These are phyloP conservation scores for Oncopodura yosiiana DNA, from an alignment of 1,140 invertebrate genomes.

Conservation along the genomic window DNA sequence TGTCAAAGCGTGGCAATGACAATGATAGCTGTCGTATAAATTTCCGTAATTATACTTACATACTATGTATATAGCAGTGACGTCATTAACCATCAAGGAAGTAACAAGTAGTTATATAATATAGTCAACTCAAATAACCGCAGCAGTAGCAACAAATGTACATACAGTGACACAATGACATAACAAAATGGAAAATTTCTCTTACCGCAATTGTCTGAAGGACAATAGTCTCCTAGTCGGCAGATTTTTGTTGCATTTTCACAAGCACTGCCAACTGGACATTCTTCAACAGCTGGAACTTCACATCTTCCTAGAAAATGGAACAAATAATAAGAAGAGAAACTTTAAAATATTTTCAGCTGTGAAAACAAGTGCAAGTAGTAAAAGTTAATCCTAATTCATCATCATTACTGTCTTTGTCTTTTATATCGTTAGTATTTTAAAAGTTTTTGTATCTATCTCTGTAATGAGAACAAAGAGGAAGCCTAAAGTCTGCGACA, in stretches of 20 bases:
- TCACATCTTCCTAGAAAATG: slow-evolving; percentile 10
- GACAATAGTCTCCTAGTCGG: slow-evolving; percentile 12
- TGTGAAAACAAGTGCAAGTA: no score
- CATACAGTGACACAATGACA: neutral
- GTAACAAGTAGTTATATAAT: neutral
- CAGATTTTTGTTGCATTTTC: neutral
- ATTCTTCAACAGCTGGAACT: slow-evolving; percentile 1
- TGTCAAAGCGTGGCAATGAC: no score
- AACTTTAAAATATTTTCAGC: no score
- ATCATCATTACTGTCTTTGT: no score
- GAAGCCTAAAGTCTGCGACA: no score
- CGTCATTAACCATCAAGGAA: neutral
- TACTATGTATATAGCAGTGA: neutral
- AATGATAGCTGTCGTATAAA: neutral
- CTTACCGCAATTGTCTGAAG: slow-evolving; percentile 8
- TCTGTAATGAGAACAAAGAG: no score
- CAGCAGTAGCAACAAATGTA: neutral
- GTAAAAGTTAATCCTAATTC: no score
- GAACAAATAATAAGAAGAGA: no score
- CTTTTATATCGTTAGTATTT: no score
- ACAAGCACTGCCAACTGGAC: slow-evolving; percentile 10
- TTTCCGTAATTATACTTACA: neutral
- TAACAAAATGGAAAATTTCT: neutral
- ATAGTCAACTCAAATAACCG: neutral
- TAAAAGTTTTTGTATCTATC: no score